Evolutionary conservation across 1,140 invertebrate species (phyloP).

Genomic region (Philopotamus ludificatus): DNA sequence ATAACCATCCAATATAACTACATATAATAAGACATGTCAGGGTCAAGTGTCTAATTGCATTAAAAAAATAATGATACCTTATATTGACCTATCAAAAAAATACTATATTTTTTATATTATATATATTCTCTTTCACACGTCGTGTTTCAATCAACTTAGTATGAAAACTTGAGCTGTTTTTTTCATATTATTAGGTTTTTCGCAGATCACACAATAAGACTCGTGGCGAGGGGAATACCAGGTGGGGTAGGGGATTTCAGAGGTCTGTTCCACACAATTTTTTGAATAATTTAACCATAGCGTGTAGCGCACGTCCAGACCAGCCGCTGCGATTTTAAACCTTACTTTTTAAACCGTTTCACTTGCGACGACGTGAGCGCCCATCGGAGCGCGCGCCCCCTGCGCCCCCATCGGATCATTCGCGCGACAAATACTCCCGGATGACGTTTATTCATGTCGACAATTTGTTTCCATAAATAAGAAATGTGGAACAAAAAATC

Average conservation of each 20-base stretch:
- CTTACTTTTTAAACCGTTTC: slow-evolving; percentile 25
- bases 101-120: too few species aligned
- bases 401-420: slow-evolving; percentile 21
- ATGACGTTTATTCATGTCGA: slow-evolving; percentile 21
- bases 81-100: too few species aligned
- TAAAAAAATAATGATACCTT: too few species aligned
- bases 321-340: slow-evolving; percentile 33
- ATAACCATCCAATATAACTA: too few species aligned
- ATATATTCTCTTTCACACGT: too few species aligned
- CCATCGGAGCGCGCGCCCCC: slow-evolving; percentile 18
- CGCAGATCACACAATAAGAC: too few species aligned
- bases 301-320: slow-evolving; percentile 31
- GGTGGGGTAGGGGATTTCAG: slow-evolving; percentile 2
- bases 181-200: too few species aligned
- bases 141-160: too few species aligned
- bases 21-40: too few species aligned
- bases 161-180: too few species aligned
- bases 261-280: slow-evolving; percentile 22
- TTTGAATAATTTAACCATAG: slow-evolving; percentile 37
- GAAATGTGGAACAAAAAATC: slow-evolving; percentile 3
- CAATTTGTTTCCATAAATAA: slow-evolving; percentile 8
- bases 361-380: slow-evolving; percentile 13
- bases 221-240: neutral
- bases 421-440: neutral
- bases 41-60: too few species aligned